phyloP scores from a whole-genome alignment of 2,888 invertebrate species.

The Mesochorus sp. region DNA sequence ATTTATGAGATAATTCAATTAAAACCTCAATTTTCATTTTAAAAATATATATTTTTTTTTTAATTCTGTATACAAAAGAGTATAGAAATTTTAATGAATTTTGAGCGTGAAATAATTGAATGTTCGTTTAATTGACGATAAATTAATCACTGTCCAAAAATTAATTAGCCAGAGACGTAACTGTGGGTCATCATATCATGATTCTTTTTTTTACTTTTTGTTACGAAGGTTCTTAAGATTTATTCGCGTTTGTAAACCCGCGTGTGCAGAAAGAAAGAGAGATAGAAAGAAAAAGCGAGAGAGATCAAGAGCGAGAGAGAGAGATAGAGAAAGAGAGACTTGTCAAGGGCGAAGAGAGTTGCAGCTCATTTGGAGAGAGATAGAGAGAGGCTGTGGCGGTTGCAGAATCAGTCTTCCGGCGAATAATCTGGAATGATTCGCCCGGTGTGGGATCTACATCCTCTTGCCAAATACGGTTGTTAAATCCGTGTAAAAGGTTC shows the following conservation, averaged over 20 bases:
- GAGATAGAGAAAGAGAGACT: too few relatives aligned
- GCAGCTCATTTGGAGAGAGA: conserved; percentile 30
- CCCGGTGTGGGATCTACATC: background rate
- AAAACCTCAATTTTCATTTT: too few relatives aligned
- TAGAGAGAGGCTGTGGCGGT: conserved; percentile 29
- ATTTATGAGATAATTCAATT: too few relatives aligned
- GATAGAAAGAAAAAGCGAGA: too few relatives aligned
- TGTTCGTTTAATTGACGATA: background rate
- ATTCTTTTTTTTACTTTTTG: conserved; percentile 14
- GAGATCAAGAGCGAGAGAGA: conserved; percentile 15
- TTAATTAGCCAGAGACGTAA: conserved; percentile 9
- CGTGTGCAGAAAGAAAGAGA: conserved; percentile 20
- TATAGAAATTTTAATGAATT: background rate
- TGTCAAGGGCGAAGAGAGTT: conserved; percentile 18
- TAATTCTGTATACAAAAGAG: too few relatives aligned
- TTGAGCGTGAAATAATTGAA: background rate
- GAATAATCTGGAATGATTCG: conserved; percentile 53
- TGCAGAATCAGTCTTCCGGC: conserved; percentile 43
- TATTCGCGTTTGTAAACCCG: conserved; percentile 46
- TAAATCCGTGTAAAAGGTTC: conserved; percentile 24
- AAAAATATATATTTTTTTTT: too few relatives aligned
- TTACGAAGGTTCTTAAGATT: conserved; percentile 24
- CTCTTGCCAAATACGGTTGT: conserved; percentile 53
- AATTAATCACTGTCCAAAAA: background rate
- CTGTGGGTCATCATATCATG: background rate